Evolutionary conservation across 2,113 vertebrate genomes (phyloP).

Genomic region (Emberiza fucata): DNA sequence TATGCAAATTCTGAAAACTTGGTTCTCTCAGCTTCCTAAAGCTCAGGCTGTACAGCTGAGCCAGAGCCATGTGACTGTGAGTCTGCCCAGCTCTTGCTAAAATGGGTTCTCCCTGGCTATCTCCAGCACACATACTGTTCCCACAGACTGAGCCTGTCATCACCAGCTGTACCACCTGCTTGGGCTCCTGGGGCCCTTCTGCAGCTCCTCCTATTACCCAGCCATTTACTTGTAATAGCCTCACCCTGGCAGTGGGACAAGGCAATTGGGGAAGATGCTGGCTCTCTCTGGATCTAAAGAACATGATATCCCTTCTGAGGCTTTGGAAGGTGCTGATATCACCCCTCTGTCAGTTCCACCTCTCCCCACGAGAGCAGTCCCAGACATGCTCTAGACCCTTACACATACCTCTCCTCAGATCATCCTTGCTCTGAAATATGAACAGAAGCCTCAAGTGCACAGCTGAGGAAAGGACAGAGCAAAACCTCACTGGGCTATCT

Average conservation of each 20-base stretch:
- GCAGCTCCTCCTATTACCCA: conserved; percentile 7
- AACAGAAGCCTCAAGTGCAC: not conserved
- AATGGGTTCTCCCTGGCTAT: conserved; percentile 27
- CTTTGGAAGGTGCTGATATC: not conserved
- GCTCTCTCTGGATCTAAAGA: not conserved
- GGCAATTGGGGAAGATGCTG: not conserved
- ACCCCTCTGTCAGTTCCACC: not conserved
- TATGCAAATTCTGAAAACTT: not conserved
- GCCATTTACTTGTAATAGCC: not conserved
- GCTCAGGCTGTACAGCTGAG: conserved; percentile 12
- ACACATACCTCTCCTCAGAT: not conserved
- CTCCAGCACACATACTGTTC: conserved; percentile 48
- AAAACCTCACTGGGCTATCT: not conserved
- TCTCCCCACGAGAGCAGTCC: not conserved
- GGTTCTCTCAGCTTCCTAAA: not conserved
- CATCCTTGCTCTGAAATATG: not conserved
- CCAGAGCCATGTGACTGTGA: conserved; percentile 28
- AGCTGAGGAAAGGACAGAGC: not conserved
- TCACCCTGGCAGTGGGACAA: not conserved
- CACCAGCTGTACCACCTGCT: conserved; percentile 46
- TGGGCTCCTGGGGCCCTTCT: not conserved
- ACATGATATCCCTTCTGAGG: not conserved
- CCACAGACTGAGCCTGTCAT: conserved; percentile 9
- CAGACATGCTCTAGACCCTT: not conserved
- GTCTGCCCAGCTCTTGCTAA: conserved; percentile 31